phyloP scores from a whole-genome alignment of 2,113 vertebrate species.

The Phaethon lepturus region DNA sequence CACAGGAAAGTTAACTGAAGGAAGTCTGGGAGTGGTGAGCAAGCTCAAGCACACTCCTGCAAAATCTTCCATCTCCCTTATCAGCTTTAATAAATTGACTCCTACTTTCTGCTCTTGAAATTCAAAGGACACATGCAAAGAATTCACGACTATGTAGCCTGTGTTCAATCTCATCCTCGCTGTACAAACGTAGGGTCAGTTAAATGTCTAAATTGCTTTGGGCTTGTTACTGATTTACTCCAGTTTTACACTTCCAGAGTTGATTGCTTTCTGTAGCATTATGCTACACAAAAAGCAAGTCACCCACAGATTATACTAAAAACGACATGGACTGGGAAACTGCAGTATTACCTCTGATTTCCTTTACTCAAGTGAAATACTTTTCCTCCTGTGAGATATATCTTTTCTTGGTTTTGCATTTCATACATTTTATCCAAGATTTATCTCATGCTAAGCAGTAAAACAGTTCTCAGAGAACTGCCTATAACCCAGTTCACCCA shows the following conservation, averaged over 20 bases:
- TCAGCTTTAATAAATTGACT: conserved; percentile 29
- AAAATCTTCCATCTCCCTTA: conserved; percentile 35
- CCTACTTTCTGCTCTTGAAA: conserved; percentile 9
- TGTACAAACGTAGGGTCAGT: background rate
- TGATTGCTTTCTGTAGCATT: background rate
- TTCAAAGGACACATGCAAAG: background rate
- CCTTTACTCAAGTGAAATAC: background rate
- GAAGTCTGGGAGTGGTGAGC: conserved; percentile 26
- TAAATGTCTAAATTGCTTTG: background rate
- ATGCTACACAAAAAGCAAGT: background rate
- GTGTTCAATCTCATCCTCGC: background rate
- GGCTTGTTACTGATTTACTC: background rate
- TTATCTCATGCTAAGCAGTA: background rate
- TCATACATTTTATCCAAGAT: background rate
- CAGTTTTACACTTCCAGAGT: background rate
- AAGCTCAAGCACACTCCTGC: background rate
- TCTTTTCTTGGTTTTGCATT: conserved; percentile 3
- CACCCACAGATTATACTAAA: background rate
- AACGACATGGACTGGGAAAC: background rate
- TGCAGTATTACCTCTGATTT: conserved; percentile 11
- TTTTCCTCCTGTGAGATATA: conserved; percentile 40
- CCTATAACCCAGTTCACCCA: background rate
- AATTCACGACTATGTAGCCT: background rate
- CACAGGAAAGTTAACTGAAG: background rate
- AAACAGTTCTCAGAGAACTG: background rate